Conservation (phyloP, 92 coral and sea anemone genomes). For the Umimayanthus chanpuru region DNA sequence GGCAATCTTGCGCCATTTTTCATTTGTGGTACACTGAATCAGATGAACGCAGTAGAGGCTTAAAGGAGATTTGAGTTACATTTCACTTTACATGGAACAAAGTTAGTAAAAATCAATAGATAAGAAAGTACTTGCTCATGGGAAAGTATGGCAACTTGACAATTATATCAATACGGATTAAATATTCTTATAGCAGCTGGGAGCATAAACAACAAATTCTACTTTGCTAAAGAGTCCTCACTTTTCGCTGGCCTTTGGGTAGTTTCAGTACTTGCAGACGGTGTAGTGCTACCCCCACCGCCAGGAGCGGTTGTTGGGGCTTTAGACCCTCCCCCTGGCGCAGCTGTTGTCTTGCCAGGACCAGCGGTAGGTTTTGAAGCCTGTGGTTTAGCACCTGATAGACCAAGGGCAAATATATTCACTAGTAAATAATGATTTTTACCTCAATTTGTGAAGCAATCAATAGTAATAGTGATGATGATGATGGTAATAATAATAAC, state of each 20-base stretch:
- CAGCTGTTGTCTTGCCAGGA: constrained; percentile 26
- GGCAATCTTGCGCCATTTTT: no score
- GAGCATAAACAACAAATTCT: not conserved
- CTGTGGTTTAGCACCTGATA: not conserved
- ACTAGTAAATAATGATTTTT: not conserved
- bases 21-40: no score
- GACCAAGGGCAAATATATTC: not conserved
- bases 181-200: not conserved
- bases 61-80: no score
- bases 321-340: constrained; percentile 39
- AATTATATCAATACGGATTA: no score
- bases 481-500: no score
- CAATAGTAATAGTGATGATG: no score
- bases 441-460: not conserved
- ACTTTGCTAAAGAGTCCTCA: not conserved
- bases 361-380: not conserved
- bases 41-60: no score
- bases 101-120: no score
- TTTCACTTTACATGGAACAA: no score
- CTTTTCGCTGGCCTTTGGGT: not conserved
- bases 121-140: no score
- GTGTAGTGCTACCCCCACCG: constrained; percentile 7
- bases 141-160: no score
- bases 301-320: constrained; percentile 22
- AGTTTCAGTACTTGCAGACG: not conserved